Percentiles rank a stretch among this genome's conserved stretches.
Conservation (phyloP, 2,113 vertebrate species). For the Alectura lathami region DNA sequence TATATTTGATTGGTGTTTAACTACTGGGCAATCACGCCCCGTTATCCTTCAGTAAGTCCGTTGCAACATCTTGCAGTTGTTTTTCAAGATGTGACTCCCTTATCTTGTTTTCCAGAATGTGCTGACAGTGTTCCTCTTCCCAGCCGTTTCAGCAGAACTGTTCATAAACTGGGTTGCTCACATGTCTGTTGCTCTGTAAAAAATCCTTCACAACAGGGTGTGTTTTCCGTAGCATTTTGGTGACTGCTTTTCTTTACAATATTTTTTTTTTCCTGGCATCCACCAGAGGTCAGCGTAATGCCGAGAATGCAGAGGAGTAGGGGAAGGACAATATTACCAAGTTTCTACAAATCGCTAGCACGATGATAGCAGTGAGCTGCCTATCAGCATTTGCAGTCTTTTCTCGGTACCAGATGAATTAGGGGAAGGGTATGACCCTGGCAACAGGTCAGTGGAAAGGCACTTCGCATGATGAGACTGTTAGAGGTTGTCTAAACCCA, state of each 20-base stretch:
- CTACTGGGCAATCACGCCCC: too few relatives aligned
- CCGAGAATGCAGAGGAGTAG: neutral
- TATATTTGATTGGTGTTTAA: too few relatives aligned
- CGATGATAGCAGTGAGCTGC: neutral
- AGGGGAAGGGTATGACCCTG: neutral
- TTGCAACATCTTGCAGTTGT: too few relatives aligned
- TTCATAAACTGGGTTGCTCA: too few relatives aligned
- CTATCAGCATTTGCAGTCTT: fast-evolving
- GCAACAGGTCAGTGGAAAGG: neutral
- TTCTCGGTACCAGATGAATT: neutral
- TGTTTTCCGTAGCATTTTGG: neutral
- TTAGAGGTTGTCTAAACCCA: neutral
- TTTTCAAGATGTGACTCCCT: too few relatives aligned
- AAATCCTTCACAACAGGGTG: too few relatives aligned
- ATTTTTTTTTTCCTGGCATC: neutral
- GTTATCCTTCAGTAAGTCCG: too few relatives aligned
- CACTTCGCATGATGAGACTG: neutral
- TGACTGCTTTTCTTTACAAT: fast-evolving
- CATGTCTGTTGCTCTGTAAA: too few relatives aligned
- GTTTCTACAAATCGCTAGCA: neutral
- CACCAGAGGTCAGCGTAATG: conserved; percentile 59
- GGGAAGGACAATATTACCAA: fast-evolving
- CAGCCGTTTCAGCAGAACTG: too few relatives aligned
- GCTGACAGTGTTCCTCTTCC: too few relatives aligned
- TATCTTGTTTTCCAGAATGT: too few relatives aligned